These are phyloP conservation scores for Leuciscus waleckii DNA, from an alignment of 2,797 vertebrate genomes.

Conservation along the genomic window DNA sequence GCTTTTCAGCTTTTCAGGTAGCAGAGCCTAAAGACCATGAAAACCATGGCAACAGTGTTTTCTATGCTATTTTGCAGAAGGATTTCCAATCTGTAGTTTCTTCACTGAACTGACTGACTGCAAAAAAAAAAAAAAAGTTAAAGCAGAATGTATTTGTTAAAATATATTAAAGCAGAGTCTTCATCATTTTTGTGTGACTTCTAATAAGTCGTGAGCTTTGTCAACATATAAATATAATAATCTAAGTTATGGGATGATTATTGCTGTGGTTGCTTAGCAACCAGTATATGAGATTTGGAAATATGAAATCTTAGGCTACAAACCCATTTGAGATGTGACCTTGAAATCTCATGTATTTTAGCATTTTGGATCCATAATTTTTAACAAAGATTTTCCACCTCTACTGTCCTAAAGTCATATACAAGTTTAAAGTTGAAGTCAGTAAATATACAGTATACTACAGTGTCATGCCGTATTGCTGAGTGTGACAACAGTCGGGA, in stretches of 20 bases:
- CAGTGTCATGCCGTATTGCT: not conserved
- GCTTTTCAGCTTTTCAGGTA: conserved; percentile 8
- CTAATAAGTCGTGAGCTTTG: not conserved
- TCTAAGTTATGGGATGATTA: conserved; percentile 20
- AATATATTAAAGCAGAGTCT: not conserved
- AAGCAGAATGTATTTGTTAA: not conserved
- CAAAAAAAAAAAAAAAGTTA: not conserved
- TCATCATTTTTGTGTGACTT: not conserved
- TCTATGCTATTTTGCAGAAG: conserved; percentile 24
- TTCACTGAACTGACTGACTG: not conserved
- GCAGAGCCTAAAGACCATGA: conserved; percentile 26
- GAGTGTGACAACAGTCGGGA: not conserved
- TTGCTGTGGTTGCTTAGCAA: conserved; percentile 34
- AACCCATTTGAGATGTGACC: conserved; percentile 6
- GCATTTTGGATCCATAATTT: not conserved
- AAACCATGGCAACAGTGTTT: conserved; percentile 49
- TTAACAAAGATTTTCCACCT: not conserved
- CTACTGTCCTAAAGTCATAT: not conserved
- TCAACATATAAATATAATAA: not conserved
- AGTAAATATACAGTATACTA: not conserved
- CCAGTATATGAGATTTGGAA: conserved; percentile 3
- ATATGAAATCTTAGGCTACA: not conserved
- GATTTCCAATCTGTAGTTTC: conserved; percentile 18
- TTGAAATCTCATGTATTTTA: not conserved
- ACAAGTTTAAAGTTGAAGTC: not conserved